Evolutionary conservation across 2,888 invertebrate species (phyloP), one percentile per base, ranked within the genome.

Genomic region (Hydriomena furcata): DNA sequence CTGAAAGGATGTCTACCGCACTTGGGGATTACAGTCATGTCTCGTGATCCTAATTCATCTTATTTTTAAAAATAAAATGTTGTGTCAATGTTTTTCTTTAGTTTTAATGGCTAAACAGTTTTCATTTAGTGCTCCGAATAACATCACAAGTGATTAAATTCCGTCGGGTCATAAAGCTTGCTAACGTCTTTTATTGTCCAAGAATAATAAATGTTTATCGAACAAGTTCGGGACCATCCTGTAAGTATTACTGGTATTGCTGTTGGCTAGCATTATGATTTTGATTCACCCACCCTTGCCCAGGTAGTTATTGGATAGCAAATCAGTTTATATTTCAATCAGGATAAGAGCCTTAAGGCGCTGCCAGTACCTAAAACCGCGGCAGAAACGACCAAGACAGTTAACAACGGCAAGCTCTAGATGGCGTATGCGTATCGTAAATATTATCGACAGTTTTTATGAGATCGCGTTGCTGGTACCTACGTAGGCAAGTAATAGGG

Each of bases 241-340:
- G 21, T 46, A 38, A 32, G 11, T 40, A 32, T 45, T 31, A 36
- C 8, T 24, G 37, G 30, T n/a, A n/a, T 37, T 23, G 30, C 31
- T 41, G 8, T 27, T 41, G n/a, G n/a, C n/a, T n/a, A n/a, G n/a
- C n/a, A n/a, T n/a, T n/a, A n/a, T 36, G 20, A 35, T n/a, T 36
- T 28, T 30, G 44, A 38, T 24, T 31, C 10, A 21, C 5, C 17
- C 11, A 12, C 20, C 46, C 32, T 23, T 25, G 30, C 46, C 25
- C 11, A 31, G n/a, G 13, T 40, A 32, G 46, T 34, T 46, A 46
- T 17, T 40, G 38, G 46, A 21, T 21, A 40, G 21, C 40, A 46
- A 46, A 37, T 45, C 27, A 40, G 32, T 46, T 46, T 46, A 46
- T 46, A 40, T 46, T 46, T 46, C 46, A 34, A 46, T 46, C 46